Conservation (phyloP, 2,113 vertebrate species). For the Psammodynastes pulverulentus region DNA sequence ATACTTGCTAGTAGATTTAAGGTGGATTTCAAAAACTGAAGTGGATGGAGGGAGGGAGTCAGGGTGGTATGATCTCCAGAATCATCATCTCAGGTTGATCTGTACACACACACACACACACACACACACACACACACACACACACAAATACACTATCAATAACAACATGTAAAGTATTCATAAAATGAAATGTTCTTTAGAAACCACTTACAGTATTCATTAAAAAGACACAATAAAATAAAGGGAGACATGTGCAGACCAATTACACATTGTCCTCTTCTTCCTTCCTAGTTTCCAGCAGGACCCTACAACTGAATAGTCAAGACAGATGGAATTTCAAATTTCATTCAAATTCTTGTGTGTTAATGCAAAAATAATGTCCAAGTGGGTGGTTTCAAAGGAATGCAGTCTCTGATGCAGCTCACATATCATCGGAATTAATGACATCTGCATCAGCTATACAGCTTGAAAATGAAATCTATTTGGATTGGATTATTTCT, state of each 20-base stretch:
- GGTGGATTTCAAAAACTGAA: background rate
- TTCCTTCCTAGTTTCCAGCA: background rate
- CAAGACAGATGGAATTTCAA: background rate
- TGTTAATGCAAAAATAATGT: accelerated
- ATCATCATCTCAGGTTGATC: background rate
- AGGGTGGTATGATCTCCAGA: background rate
- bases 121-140: background rate
- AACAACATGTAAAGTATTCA: background rate
- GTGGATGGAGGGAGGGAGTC: too few relatives aligned
- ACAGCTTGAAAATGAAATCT: background rate
- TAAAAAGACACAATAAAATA: background rate
- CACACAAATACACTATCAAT: background rate
- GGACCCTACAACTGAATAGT: background rate
- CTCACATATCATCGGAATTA: background rate
- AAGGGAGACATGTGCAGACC: background rate
- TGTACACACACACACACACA: background rate
- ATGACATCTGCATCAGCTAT: background rate
- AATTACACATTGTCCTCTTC: background rate
- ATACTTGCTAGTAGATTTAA: background rate
- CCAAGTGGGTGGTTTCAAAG: background rate
- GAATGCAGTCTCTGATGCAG: background rate
- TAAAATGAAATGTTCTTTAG: background rate
- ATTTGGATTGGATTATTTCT: background rate
- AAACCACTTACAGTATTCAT: background rate
- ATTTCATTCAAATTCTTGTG: background rate